Conservation (phyloP, 2,888 invertebrate genomes). For the Mesorhabditis sp. region DNA sequence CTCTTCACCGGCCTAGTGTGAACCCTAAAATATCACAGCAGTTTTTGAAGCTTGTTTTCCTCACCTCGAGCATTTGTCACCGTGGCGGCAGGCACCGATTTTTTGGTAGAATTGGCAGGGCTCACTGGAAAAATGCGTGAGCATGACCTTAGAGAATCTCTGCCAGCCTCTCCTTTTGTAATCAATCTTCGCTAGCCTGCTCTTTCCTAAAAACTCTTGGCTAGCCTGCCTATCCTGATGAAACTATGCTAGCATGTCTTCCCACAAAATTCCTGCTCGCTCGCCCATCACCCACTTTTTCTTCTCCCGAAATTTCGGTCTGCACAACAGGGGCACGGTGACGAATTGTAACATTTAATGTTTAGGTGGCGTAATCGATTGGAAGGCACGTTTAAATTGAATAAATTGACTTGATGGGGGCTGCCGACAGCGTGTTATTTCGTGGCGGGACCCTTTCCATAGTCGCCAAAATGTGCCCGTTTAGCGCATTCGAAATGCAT, state of each 20-base stretch:
- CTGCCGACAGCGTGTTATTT: too few relatives aligned
- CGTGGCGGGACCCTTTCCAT: not conserved
- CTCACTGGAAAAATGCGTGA: not conserved
- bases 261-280: too few relatives aligned
- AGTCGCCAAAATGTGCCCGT: not conserved
- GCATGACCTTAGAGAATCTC: not conserved
- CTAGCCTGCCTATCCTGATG: too few relatives aligned
- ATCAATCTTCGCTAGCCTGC: too few relatives aligned
- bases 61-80: slow-evolving; percentile 1
- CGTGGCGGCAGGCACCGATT: slow-evolving; percentile 1
- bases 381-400: not conserved
- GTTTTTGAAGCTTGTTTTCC: not conserved
- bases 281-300: not conserved
- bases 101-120: not conserved
- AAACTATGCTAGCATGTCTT: too few relatives aligned
- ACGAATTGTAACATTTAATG: not conserved
- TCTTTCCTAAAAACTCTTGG: too few relatives aligned
- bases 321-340: not conserved
- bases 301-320: not conserved
- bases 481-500: slow-evolving; percentile 2
- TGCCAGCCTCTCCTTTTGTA: too few relatives aligned
- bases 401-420: too few relatives aligned
- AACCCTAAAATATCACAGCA: not conserved
- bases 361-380: not conserved
- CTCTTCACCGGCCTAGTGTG: not conserved